phyloP scores from a whole-genome alignment of 2,888 invertebrate genomes.

The Caenorhabditis becei region DNA sequence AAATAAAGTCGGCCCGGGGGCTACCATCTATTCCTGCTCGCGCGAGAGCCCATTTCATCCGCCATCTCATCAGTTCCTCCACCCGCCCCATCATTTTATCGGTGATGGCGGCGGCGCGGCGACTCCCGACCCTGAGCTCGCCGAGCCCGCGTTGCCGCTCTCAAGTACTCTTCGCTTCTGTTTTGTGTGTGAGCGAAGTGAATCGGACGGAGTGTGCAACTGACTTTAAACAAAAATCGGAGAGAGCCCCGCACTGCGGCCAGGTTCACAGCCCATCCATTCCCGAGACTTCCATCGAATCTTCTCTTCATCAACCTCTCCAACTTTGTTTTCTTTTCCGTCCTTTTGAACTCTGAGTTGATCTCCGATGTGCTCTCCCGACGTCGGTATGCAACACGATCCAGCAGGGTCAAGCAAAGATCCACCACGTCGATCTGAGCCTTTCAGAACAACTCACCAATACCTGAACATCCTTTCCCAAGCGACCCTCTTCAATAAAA shows the following conservation, averaged over 20 bases:
- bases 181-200: conserved; percentile 41
- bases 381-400: too few species aligned
- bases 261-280: conserved; percentile 33
- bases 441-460: too few species aligned
- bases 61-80: conserved; percentile 9
- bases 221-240: conserved; percentile 62
- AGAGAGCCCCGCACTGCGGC: conserved; percentile 19
- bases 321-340: conserved; percentile 8
- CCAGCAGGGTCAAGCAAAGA: not conserved
- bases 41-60: not conserved
- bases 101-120: conserved; percentile 40
- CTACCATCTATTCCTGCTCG: conserved; percentile 20
- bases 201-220: conserved; percentile 60
- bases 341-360: conserved; percentile 5
- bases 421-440: too few species aligned
- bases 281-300: conserved; percentile 29
- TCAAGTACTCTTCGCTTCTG: conserved; percentile 55
- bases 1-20: conserved; percentile 43
- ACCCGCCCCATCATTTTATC: conserved; percentile 34
- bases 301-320: conserved; percentile 7
- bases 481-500: not conserved
- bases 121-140: conserved; percentile 15
- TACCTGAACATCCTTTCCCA: too few species aligned
- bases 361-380: conserved; percentile 9
- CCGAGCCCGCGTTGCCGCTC: conserved; percentile 23